phyloP scores from a whole-genome alignment of 2,797 vertebrate species.

The Cossypha heuglini region DNA sequence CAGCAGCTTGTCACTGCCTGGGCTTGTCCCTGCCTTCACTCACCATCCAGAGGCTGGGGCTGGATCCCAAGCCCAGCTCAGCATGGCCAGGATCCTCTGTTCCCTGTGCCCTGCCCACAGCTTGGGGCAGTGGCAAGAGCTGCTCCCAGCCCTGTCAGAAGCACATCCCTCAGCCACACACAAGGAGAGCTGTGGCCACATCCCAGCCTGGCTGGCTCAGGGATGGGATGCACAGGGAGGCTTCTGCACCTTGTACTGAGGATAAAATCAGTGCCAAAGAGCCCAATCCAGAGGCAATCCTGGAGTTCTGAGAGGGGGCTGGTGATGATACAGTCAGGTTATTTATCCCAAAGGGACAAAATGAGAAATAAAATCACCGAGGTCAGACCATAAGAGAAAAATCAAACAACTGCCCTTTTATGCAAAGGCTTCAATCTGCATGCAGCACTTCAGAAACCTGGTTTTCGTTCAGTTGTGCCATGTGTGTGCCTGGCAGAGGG shows the following conservation, averaged over 20 bases:
- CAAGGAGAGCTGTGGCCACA: neutral
- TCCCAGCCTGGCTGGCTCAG: fast-evolving
- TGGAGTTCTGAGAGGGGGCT: fast-evolving
- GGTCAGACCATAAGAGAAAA: neutral
- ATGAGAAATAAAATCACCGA: neutral
- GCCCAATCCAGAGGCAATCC: neutral
- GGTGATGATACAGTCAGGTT: neutral
- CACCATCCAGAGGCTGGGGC: fast-evolving
- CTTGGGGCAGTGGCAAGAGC: neutral
- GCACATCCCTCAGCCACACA: fast-evolving
- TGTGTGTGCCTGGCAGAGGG: neutral
- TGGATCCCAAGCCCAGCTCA: neutral
- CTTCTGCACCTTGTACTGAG: neutral
- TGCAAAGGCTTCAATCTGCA: neutral
- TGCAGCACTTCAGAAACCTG: neutral
- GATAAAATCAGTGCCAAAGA: neutral
- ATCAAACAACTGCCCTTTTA: neutral
- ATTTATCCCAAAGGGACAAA: neutral
- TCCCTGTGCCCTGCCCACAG: neutral
- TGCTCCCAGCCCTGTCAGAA: neutral
- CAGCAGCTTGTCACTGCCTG: fast-evolving
- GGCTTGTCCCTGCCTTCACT: neutral
- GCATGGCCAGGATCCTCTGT: neutral
- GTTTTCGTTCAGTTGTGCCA: neutral
- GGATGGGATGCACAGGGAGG: fast-evolving